A percentile compares a stretch with the other conserved stretches of the same genome.
Conservation (phyloP, 2,113 vertebrate genomes). For the Haplochromis vanheusdeni region DNA sequence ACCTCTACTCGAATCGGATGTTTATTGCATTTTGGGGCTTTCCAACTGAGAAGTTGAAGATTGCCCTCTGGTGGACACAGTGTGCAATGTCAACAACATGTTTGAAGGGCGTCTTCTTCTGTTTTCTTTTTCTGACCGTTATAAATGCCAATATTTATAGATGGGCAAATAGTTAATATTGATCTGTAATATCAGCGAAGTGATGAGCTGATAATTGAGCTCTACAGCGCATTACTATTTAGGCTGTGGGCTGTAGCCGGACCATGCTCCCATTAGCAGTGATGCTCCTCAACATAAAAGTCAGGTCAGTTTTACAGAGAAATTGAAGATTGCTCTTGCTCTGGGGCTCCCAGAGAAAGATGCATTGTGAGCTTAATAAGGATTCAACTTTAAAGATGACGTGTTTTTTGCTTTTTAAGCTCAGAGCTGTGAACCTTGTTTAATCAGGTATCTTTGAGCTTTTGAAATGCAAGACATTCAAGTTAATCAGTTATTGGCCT, state of each 20-base stretch:
- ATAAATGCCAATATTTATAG: background rate
- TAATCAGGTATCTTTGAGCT: background rate
- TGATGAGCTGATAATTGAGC: background rate
- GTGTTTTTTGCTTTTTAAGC: background rate
- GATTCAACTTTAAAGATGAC: background rate
- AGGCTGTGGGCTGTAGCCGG: background rate
- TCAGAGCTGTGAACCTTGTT: background rate
- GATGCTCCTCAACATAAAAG: background rate
- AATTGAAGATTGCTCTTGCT: background rate
- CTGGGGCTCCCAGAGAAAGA: rapidly evolving
- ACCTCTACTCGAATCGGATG: rapidly evolving
- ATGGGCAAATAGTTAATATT: background rate
- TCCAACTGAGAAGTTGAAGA: background rate
- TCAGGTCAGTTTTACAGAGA: background rate
- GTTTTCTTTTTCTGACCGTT: background rate
- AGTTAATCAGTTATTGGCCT: background rate
- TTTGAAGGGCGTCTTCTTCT: background rate
- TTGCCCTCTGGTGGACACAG: background rate
- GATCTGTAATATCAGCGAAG: rapidly evolving
- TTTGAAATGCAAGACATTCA: background rate
- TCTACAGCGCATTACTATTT: background rate
- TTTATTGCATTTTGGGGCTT: background rate
- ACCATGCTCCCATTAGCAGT: background rate
- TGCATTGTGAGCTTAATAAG: background rate
- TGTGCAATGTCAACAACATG: background rate